phyloP scores from a whole-genome alignment of 2,113 vertebrate genomes.

The Rhinichthys klamathensis region DNA sequence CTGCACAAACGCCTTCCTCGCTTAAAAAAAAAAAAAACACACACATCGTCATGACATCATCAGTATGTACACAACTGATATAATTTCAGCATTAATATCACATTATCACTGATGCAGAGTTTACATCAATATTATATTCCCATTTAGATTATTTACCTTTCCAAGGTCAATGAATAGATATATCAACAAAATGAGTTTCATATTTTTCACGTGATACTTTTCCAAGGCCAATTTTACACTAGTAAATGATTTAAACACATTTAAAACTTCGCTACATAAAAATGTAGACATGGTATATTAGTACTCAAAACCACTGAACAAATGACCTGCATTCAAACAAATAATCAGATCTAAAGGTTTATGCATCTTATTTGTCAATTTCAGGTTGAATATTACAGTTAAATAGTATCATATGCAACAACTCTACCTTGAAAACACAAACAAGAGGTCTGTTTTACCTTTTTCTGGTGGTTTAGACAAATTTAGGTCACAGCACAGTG shows the following conservation, averaged over 20 bases:
- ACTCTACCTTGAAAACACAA: not conserved
- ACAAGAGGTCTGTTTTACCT: not conserved
- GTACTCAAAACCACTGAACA: not conserved
- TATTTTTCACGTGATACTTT: not conserved
- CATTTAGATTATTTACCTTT: not conserved
- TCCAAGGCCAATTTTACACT: not conserved
- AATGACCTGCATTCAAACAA: not conserved
- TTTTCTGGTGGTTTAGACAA: not conserved
- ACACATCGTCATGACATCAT: not conserved
- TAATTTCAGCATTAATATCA: not conserved
- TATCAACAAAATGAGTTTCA: not conserved
- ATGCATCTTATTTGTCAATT: not conserved
- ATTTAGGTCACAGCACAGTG: constrained; percentile 2
- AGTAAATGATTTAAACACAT: not conserved
- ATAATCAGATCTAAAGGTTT: not conserved
- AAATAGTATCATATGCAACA: not conserved
- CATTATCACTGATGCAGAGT: not conserved
- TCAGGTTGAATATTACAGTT: not conserved
- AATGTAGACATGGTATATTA: not conserved
- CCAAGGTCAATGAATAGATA: not conserved
- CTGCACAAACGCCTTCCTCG: constrained; percentile 68
- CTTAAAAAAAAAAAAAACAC: constrained; percentile 48
- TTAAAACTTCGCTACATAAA: not conserved
- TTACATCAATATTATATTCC: not conserved
- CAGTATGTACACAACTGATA: not conserved